A percentile compares a stretch with the other conserved stretches of the same genome.
These are phyloP conservation scores for Lutjanus erythropterus DNA, from an alignment of 2,113 vertebrate genomes.

Conservation along the genomic window DNA sequence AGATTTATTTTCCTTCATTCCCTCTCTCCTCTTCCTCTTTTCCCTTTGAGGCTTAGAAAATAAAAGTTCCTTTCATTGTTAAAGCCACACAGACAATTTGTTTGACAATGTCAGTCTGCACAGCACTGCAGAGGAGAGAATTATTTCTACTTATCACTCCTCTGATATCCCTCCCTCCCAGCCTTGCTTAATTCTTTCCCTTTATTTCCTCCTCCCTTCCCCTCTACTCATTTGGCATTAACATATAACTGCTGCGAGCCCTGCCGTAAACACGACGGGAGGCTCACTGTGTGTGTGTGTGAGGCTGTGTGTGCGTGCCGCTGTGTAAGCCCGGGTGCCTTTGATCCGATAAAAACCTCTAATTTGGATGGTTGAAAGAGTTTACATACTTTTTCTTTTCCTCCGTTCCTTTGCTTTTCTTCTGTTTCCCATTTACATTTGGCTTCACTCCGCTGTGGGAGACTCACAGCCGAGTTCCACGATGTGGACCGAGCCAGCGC, in stretches of 20 bases:
- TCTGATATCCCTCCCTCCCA: slow-evolving; percentile 59
- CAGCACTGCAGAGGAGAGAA: slow-evolving; percentile 58
- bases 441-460: slow-evolving; percentile 45
- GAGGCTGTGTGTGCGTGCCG: slow-evolving; percentile 27
- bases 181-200: slow-evolving; percentile 58
- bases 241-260: slow-evolving; percentile 75
- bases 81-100: slow-evolving; percentile 59
- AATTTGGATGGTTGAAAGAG: slow-evolving; percentile 78
- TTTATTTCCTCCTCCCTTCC: slow-evolving; percentile 51
- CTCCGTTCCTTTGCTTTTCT: slow-evolving; percentile 42
- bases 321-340: slow-evolving; percentile 62
- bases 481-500: slow-evolving; percentile 15
- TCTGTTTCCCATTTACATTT: slow-evolving; percentile 68
- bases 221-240: slow-evolving; percentile 76
- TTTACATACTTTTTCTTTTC: slow-evolving; percentile 61
- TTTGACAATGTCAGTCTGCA: slow-evolving; percentile 65
- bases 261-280: slow-evolving; percentile 59
- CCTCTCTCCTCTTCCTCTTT: not conserved
- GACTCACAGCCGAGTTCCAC: slow-evolving; percentile 12
- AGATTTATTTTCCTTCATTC: not conserved
- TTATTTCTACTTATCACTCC: slow-evolving; percentile 78
- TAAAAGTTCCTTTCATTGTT: slow-evolving; percentile 55
- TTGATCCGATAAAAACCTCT: slow-evolving; percentile 83
- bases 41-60: slow-evolving; percentile 46
- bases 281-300: slow-evolving; percentile 40